Conservation (phyloP, 2,888 invertebrate species). For the Pseudolycoriella hygida region DNA sequence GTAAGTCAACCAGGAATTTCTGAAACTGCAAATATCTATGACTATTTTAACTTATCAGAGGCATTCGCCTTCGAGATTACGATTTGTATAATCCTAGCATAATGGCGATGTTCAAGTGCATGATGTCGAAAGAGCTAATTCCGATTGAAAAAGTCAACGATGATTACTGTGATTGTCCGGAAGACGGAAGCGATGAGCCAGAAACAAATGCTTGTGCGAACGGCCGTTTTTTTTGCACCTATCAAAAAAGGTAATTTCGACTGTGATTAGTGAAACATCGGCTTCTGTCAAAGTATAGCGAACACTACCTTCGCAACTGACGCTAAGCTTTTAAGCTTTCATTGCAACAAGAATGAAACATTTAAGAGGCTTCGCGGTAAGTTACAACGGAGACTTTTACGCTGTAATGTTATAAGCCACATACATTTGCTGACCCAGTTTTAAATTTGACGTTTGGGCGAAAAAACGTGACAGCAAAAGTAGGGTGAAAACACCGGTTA, state of each 20-base stretch:
- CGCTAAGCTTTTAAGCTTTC: not conserved
- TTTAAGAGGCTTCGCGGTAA: too few species aligned
- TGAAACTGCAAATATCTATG: constrained; percentile 2
- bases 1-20: constrained; percentile 1
- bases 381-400: too few species aligned
- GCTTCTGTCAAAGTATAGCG: too few species aligned
- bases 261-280: too few species aligned
- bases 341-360: too few species aligned
- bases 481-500: too few species aligned
- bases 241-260: constrained; percentile 5
- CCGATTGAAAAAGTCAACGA: constrained; percentile 50
- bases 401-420: too few species aligned
- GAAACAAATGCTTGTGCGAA: constrained; percentile 80
- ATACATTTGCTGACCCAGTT: too few species aligned
- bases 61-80: constrained; percentile 27
- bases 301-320: not conserved
- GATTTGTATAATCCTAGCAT: constrained; percentile 29
- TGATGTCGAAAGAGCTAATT: constrained; percentile 30
- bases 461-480: too few species aligned
- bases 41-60: constrained; percentile 17
- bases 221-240: constrained; percentile 64
- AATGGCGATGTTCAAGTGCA: constrained; percentile 30
- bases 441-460: too few species aligned
- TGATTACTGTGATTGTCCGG: constrained; percentile 67
- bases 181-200: constrained; percentile 59